These are phyloP conservation scores for Microcebus ravelobensis DNA, from an alignment of 2,113 vertebrate genomes.

Conservation along the genomic window DNA sequence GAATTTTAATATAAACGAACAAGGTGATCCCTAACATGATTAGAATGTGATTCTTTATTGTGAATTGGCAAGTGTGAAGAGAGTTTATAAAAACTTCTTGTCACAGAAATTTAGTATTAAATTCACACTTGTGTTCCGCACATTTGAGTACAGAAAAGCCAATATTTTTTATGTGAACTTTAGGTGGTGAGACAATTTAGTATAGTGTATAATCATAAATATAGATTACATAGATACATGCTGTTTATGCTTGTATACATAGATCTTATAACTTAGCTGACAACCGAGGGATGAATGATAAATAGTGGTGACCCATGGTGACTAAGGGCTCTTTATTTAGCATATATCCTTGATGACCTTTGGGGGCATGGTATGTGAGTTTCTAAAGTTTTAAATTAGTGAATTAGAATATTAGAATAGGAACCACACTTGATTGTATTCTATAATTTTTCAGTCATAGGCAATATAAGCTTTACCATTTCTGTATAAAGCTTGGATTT, in stretches of 20 bases:
- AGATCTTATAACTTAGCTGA: background rate
- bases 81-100: slow-evolving; percentile 30
- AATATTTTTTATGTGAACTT: slow-evolving; percentile 26
- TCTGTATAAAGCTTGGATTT: background rate
- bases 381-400: slow-evolving; percentile 30
- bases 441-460: background rate
- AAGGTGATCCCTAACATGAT: slow-evolving; percentile 59
- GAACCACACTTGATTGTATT: slow-evolving; percentile 1
- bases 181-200: background rate
- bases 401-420: background rate
- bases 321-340: background rate
- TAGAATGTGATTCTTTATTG: slow-evolving; percentile 58
- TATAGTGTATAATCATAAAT: background rate
- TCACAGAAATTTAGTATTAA: slow-evolving; percentile 5
- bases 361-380: background rate
- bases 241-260: background rate
- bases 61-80: slow-evolving; percentile 24
- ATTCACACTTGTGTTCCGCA: background rate
- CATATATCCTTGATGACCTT: background rate
- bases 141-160: background rate
- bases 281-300: background rate
- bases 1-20: slow-evolving; percentile 70
- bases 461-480: background rate
- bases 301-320: background rate
- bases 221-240: background rate